Evolutionary conservation across 2,113 vertebrate genomes (phyloP).

Genomic region (Pomatostomus ruficeps): DNA sequence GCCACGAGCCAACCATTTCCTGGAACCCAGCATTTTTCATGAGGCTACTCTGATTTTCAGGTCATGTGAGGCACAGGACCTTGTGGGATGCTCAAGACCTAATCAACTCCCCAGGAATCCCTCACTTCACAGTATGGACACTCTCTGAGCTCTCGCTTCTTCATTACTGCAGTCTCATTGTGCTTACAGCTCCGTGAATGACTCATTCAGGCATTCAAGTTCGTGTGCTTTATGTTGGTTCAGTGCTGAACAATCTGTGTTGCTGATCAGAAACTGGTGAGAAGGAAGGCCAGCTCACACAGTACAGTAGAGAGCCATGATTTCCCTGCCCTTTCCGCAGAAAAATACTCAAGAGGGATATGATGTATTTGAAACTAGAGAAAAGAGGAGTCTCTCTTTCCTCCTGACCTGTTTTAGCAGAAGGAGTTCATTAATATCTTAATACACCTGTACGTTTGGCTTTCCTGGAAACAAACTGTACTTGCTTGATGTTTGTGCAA

Average conservation of each 20-base stretch:
- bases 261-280: not conserved
- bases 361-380: not conserved
- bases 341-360: not conserved
- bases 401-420: not conserved
- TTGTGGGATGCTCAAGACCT: not conserved
- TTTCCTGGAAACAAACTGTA: not conserved
- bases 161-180: not conserved
- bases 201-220: conserved; percentile 10
- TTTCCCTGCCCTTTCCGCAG: not conserved
- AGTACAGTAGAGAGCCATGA: rapidly evolving
- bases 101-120: not conserved
- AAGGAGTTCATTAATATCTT: not conserved
- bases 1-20: not conserved
- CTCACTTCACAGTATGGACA: not conserved
- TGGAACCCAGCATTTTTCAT: not conserved
- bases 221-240: not conserved
- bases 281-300: not conserved
- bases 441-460: not conserved
- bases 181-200: not conserved
- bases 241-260: not conserved
- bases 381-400: not conserved
- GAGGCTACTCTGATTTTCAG: not conserved
- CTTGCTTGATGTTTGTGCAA: not conserved
- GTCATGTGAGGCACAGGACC: not conserved
- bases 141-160: not conserved